A percentile compares a stretch with the other conserved stretches of the same genome.
These are phyloP conservation scores for Eristalinus sepulchralis DNA, from an alignment of 2,888 invertebrate species.

Conservation along the genomic window DNA sequence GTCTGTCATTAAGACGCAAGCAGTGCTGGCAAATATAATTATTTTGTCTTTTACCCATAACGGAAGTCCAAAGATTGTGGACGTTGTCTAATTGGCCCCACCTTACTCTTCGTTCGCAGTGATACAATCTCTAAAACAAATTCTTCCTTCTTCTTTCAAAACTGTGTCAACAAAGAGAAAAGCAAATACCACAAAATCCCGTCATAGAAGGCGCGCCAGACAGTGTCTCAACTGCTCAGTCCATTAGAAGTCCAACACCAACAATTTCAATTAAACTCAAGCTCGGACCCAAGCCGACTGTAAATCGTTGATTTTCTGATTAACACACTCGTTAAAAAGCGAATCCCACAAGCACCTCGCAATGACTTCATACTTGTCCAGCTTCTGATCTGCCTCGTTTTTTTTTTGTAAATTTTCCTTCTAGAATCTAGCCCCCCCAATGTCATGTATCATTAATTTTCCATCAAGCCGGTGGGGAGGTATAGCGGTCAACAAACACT, in stretches of 20 bases:
- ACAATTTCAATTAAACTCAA: constrained; percentile 5
- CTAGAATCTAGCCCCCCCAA: constrained; percentile 33
- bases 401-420: background rate
- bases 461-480: constrained; percentile 2
- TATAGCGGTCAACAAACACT: background rate
- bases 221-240: background rate
- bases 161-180: background rate
- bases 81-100: too few relatives aligned
- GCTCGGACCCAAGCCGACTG: background rate
- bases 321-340: constrained; percentile 31
- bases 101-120: too few relatives aligned
- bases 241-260: background rate
- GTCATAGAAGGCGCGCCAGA: background rate
- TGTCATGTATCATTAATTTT: constrained; percentile 49
- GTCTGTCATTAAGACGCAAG: too few relatives aligned
- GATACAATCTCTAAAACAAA: too few relatives aligned
- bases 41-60: too few relatives aligned
- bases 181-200: background rate
- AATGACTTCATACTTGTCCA: background rate
- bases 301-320: constrained; percentile 26
- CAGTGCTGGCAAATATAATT: too few relatives aligned
- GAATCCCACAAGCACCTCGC: background rate
- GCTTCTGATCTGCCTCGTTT: background rate
- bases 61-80: too few relatives aligned
- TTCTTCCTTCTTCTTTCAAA: too few relatives aligned